A percentile compares a stretch with the other conserved stretches of the same genome.
Evolutionary conservation across 2,888 invertebrate genomes (phyloP).

Genomic region (Horisme vitalbata): DNA sequence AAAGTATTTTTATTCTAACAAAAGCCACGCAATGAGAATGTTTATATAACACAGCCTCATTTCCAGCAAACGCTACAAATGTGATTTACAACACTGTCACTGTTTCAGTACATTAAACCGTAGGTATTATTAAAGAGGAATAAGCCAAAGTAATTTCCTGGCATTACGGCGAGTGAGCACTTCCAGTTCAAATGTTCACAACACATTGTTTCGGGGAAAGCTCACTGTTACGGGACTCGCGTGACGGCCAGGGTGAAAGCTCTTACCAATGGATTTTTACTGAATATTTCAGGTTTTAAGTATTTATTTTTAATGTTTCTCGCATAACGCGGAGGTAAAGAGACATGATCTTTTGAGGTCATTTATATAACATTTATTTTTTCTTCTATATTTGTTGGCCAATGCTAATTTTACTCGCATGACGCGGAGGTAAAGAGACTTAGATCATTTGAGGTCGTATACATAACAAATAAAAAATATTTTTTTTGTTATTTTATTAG

Average conservation of each 20-base stretch:
- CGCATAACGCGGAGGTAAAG: no score
- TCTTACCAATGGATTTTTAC: constrained; percentile 32
- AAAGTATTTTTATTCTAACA: no score
- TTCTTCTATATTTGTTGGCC: no score
- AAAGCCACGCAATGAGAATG: no score
- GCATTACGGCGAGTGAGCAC: constrained; percentile 48
- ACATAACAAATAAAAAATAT: no score
- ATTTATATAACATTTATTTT: no score
- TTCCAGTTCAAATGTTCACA: constrained; percentile 55
- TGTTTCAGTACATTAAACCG: constrained; percentile 35
- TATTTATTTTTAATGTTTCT: no score
- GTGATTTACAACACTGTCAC: constrained; percentile 26
- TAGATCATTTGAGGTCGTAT: no score
- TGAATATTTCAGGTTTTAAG: constrained; percentile 13
- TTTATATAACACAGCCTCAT: constrained; percentile 9
- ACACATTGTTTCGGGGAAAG: constrained; percentile 58
- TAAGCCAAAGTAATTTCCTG: constrained; percentile 50
- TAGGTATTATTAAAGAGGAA: constrained; percentile 45
- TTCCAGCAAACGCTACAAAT: constrained; percentile 11
- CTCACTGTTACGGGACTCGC: constrained; percentile 51
- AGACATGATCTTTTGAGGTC: no score
- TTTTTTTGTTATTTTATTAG: no score
- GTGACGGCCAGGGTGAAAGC: constrained; percentile 47
- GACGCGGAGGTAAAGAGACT: no score
- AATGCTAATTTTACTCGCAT: no score